phyloP scores from a whole-genome alignment of 2,797 vertebrate genomes.

The Petrocephalus schoutedeni region DNA sequence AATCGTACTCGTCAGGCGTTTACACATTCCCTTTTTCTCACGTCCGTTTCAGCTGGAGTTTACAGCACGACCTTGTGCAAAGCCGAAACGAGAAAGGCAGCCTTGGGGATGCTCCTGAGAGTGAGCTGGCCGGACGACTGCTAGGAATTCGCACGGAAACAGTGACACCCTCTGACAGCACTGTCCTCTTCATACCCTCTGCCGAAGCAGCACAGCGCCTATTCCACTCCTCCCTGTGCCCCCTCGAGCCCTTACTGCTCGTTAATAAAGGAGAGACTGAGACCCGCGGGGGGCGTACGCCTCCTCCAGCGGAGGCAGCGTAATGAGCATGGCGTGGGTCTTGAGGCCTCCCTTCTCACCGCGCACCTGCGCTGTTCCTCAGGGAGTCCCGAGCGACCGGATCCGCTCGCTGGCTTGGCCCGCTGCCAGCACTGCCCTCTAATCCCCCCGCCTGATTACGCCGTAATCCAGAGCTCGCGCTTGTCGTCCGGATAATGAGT shows the following conservation, averaged over 20 bases:
- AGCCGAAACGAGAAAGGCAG: not conserved
- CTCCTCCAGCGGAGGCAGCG: not conserved
- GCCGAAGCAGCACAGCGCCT: not conserved
- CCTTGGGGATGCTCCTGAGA: not conserved
- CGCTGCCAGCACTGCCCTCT: constrained; percentile 36
- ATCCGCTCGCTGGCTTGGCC: not conserved
- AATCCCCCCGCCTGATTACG: constrained; percentile 53
- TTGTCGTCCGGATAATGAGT: constrained; percentile 54
- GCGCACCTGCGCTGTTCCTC: constrained; percentile 18
- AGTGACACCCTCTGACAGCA: not conserved
- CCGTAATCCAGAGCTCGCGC: constrained; percentile 52
- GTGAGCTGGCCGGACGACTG: not conserved
- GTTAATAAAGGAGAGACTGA: not conserved
- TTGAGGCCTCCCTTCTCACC: constrained; percentile 6
- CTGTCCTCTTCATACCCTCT: not conserved
- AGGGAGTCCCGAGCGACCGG: constrained; percentile 8
- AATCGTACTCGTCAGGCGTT: not conserved
- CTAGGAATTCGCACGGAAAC: not conserved
- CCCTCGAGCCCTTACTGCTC: not conserved
- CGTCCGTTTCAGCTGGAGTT: not conserved
- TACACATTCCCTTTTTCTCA: not conserved
- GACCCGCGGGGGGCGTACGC: not conserved
- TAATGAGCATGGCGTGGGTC: not conserved
- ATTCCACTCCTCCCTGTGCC: not conserved
- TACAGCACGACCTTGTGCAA: too few relatives aligned